Base-by-base conservation (phyloP, 2,113 vertebrate genomes). In the Colistium nudipinnis region DNA sequence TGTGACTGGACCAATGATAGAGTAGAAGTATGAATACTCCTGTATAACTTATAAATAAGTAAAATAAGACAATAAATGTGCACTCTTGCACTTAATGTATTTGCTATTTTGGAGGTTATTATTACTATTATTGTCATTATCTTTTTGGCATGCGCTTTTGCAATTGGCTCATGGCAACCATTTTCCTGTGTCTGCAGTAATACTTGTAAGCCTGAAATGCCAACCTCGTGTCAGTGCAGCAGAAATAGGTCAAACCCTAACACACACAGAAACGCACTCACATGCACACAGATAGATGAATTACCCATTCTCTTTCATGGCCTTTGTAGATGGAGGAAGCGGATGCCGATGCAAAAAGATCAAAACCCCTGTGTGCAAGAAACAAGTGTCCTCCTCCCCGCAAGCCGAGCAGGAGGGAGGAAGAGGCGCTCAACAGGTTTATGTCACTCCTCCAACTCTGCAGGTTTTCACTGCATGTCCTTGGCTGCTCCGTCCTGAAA, bases 321-420 rank as follows among this genome's bases (percentile, higher is more conserved):
- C 83, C 86, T 87, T 88, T 91, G 84, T 90, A 97, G 95, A 94
- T 94, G 91, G 92, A 93, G 89, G 94, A 93, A 85, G 91, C 93
- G 71, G 94, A 95, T 92, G 92, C 91, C 80, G 92, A 94, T 89
- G 92, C 94, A 62, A 94, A 87, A 81, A 94, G 90, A 92, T 96
- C 94, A 89, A 95, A 96, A 92, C 90, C 78, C 59, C 75, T 48
- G 90, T 93, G 51, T 85, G 88, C 41, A 91, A 95, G 87, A 93
- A 94, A 83, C 94, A 94, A 74, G 91, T 94, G 78, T 95, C 93
- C 82, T 82, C 90, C 43, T 81, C 88, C 22, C 74, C 89, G 30
- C 91, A 93, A 92, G 61, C 65, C 89, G 65, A 62, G 57, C 65
- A 63, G 77, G 66, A 63, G 92, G 94, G 86, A 83, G 92, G 94